Evolutionary conservation across 1,140 invertebrate species (phyloP).

Genomic region (Sinonovacula constricta): DNA sequence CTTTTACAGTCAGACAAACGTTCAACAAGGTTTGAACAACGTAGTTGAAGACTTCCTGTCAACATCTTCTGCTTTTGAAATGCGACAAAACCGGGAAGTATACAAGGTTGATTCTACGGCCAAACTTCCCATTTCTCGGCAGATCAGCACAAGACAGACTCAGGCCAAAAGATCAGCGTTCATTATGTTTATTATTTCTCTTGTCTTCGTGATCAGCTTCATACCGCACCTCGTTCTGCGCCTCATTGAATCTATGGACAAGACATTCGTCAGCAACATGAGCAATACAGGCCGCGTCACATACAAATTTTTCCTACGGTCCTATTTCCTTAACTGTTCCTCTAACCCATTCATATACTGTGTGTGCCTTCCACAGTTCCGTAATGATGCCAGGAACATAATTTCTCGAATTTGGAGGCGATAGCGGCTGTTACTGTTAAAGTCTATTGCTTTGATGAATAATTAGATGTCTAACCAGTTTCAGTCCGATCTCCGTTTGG

Average conservation of each 20-base stretch:
- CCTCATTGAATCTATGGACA: conserved; percentile 45
- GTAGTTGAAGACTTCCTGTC: too few species aligned
- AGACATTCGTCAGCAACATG: conserved; percentile 32
- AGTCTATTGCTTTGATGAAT: too few species aligned
- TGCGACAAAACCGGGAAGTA: background rate
- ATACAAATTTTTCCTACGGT: conserved; percentile 52
- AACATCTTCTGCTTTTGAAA: background rate
- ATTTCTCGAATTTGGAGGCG: too few species aligned
- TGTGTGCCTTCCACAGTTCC: conserved; percentile 6
- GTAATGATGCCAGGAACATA: too few species aligned
- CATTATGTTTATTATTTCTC: conserved; percentile 62
- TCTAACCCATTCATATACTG: conserved; percentile 57
- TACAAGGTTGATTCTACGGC: conserved; percentile 3
- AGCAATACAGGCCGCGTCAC: conserved; percentile 11
- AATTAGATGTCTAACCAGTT: too few species aligned
- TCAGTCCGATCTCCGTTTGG: too few species aligned
- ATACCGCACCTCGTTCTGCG: conserved; percentile 57
- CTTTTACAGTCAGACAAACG: background rate
- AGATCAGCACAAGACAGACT: conserved; percentile 35
- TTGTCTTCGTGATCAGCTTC: conserved; percentile 62
- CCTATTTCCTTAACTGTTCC: conserved; percentile 59
- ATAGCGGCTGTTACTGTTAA: too few species aligned
- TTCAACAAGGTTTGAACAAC: conserved; percentile 9
- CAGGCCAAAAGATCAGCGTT: conserved; percentile 54
- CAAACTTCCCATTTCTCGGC: background rate